Evolutionary conservation across 2,888 invertebrate genomes (phyloP).

Genomic region (Netelia inedita): DNA sequence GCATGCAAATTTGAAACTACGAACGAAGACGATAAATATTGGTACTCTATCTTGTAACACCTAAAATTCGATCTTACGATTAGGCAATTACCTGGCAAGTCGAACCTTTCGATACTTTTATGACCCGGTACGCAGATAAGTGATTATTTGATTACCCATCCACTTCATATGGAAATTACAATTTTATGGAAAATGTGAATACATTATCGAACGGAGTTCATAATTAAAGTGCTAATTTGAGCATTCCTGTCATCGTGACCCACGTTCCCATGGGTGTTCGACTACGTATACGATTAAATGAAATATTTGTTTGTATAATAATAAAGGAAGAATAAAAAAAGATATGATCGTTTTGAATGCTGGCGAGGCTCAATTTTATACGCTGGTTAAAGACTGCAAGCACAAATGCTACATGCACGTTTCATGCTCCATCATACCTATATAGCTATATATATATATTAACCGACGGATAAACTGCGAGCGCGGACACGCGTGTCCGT

Average conservation of each 20-base stretch:
- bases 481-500: conserved; percentile 74
- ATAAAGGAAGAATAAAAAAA: conserved; percentile 8
- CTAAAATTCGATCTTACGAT: too few species aligned
- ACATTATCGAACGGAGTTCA: conserved; percentile 7
- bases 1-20: too few species aligned
- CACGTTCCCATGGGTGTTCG: conserved; percentile 28
- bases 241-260: conserved; percentile 13
- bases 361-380: neutral
- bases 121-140: neutral
- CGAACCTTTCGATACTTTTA: too few species aligned
- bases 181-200: conserved; percentile 5
- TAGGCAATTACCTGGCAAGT: too few species aligned
- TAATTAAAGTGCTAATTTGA: conserved; percentile 46
- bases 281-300: neutral
- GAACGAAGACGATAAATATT: too few species aligned
- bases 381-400: conserved; percentile 4
- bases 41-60: too few species aligned
- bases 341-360: conserved; percentile 22
- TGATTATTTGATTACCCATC: neutral
- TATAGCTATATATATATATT: conserved; percentile 32
- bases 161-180: conserved; percentile 24
- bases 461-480: conserved; percentile 64
- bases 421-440: conserved; percentile 63
- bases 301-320: neutral
- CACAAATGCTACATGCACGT: conserved; percentile 48